Evolutionary conservation across 2,797 vertebrate species (phyloP), one percentile per base, ranked within the genome.

Genomic region (Acanthis flammea): DNA sequence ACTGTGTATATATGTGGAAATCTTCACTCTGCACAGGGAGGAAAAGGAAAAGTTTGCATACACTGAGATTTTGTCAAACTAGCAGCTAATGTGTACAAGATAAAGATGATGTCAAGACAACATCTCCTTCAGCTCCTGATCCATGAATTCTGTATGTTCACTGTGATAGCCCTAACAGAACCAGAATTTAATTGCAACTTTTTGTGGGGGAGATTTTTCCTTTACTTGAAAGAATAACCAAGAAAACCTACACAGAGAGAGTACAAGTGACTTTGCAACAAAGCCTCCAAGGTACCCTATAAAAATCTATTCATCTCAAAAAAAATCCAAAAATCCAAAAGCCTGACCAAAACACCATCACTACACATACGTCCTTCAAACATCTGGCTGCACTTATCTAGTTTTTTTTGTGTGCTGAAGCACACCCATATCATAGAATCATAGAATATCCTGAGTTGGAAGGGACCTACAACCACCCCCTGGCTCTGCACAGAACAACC

Each of bases 1-100:
- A 99, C 97, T 99, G 99, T 0, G 99, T 99, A 76, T 99, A 99
- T 96, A 99, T 99, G 97, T 99, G 99, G 95, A 98, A 98, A 83
- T 98, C 98, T 98, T 99, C 98, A 94, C 98, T 99, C 98, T 99
- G 97, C 41, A 37, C 15, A 31, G 51, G 33, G 27, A 91, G 5
- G 27, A 77, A 89, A 88, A 91, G 5, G 27, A 77, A 89, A 88
- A 6, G 14, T 90, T 81, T 73, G 61, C 51, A 76, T 30, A 72
- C 16, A 80, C 65, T 92, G 21, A 94, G 63, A 68, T 86, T 96
- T 89, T 93, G 61, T 37, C 28, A 77, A 54, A 86, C 5, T 24
- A 70, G 25, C 39, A 92, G 28, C 58, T 61, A 86, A 73, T 0
- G 1, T 3, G 7, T 12, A 10, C 18, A 55, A 50, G 31, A 47